Evolutionary conservation across 2,888 invertebrate species (phyloP).

Genomic region (Apodemia zela): DNA sequence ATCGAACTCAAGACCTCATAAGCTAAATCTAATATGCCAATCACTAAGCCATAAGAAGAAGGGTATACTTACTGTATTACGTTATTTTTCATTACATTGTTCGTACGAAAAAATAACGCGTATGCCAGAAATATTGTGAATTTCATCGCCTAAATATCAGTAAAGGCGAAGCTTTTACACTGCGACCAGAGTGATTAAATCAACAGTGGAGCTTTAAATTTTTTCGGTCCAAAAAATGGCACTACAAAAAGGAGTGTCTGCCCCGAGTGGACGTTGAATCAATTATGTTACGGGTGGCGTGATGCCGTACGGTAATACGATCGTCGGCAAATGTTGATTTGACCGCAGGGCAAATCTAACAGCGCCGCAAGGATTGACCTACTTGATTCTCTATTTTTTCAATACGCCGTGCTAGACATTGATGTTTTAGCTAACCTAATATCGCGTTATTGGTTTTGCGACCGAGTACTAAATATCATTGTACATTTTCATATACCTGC

Average conservation of each 20-base stretch:
- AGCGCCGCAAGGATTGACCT: slow-evolving; percentile 54
- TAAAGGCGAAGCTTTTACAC: background rate
- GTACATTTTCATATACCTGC: slow-evolving; percentile 4
- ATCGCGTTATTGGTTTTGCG: background rate
- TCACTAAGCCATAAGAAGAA: too few species aligned
- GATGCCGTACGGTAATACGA: slow-evolving; percentile 68
- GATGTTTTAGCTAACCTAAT: slow-evolving; percentile 10
- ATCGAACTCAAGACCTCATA: too few species aligned
- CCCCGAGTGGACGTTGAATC: slow-evolving; percentile 63
- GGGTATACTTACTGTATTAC: too few species aligned
- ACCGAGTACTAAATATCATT: too few species aligned
- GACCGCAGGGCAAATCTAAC: slow-evolving; percentile 56
- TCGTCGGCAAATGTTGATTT: slow-evolving; percentile 75
- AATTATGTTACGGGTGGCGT: slow-evolving; percentile 70
- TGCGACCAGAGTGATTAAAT: slow-evolving; percentile 53
- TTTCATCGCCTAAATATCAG: slow-evolving; percentile 3
- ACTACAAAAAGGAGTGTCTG: slow-evolving; percentile 62
- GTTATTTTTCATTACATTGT: too few species aligned
- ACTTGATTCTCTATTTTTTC: slow-evolving; percentile 3
- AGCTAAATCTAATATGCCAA: too few species aligned
- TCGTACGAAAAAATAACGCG: too few species aligned
- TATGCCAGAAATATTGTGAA: background rate
- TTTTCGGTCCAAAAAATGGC: slow-evolving; percentile 43
- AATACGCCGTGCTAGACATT: background rate
- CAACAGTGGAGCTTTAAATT: slow-evolving; percentile 58